Evolutionary conservation across 2,797 vertebrate species (phyloP), one percentile per base, ranked within the genome.

Genomic region (Lepus oiostolus): DNA sequence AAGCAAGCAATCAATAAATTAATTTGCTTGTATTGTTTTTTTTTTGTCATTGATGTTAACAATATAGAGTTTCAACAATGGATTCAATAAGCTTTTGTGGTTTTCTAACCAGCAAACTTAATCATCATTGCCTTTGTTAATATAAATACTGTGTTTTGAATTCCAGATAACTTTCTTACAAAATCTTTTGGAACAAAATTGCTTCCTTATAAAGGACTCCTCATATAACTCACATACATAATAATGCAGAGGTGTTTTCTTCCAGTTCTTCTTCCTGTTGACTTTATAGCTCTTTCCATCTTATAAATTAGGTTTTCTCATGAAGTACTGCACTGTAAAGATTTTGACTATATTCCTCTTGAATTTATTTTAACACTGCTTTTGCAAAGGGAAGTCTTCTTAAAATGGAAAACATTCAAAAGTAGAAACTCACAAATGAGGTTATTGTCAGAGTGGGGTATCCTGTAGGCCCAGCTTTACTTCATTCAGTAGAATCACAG

Each of bases 311-410:
- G 22, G 7, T 6, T 70, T 90, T 94, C 79, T 85, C 86, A 79
- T 42, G n/a, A 94, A 90, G 92, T 10, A 77, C 12, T 74, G 30
- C 21, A 7, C 12, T 93, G 28, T 14, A 76, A 92, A 85, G 30
- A 70, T 70, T 76, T 83, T 90, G 47, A 52, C 26, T 26, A 19
- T 63, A 5, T 54, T 96, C 14, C 32, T 81, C 88, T 85, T 85
- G 35, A 76, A 74, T 88, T 86, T 93, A 81, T 88, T 85, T 94
- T 68, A 83, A 85, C 92, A 89, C 24, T 91, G 77, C 63, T 83
- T 95, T 95, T 90, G 63, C 84, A 77, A 91, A 65, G 35, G 72
- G 68, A 52, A 93, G 19, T 22, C 26, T 93, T 90, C 89, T 85
- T 52, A 67, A 82, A 52, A 54, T 81, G 65, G 80, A 74, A 95